Base-by-base conservation (phyloP, 1,140 invertebrate species). In the Drosophila leontia region DNA sequence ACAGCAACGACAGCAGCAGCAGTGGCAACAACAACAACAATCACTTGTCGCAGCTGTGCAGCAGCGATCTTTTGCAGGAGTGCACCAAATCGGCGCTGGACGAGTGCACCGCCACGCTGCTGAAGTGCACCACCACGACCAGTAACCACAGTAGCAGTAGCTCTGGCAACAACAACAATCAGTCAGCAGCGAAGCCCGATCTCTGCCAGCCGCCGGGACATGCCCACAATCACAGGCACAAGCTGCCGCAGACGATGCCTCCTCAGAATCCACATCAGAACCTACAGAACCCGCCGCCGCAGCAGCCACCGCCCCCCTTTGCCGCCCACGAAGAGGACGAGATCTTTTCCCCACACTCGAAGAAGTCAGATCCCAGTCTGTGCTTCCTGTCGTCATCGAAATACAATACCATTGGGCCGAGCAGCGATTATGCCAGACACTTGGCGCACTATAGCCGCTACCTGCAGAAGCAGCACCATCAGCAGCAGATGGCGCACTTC, bases 331-430 rank as follows among this genome's bases (percentile, higher is more conserved):
- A 90, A 61, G 78, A 65, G 51, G 90, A 91, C 53, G 86, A 90
- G 57, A 91, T 91, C 15, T 91, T 82, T 26, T 75, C 86, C 37
- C 90, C 90, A n/a, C 82, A 91, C 51, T 50, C 91, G 9, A 90
- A 91, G 59, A 91, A 90, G 80, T 91, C 90, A 15, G 90, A 91
- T 56, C 90, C 90, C 2, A 91, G 86, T 32, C 50, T 91, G 48
- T 91, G 90, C 50, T 91, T 91, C 57, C 69, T 91, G 51, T 81
- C 75, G 34, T 48, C 75, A 37, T 61, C 83, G 63, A 92, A 92
- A 79, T 92, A 92, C 60, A 92, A 92, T 53, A 92, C 91, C 29
- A 92, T 92, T 55, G 91, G 91, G 26, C 90, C 91, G 37, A 92
- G 86, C 67, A 92, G 86, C 80, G 91, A 91, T 60, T 92, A 91